Evolutionary conservation across 2,113 vertebrate species (phyloP), one percentile per base, ranked within the genome.

Genomic region (Potamarius usumacintae): DNA sequence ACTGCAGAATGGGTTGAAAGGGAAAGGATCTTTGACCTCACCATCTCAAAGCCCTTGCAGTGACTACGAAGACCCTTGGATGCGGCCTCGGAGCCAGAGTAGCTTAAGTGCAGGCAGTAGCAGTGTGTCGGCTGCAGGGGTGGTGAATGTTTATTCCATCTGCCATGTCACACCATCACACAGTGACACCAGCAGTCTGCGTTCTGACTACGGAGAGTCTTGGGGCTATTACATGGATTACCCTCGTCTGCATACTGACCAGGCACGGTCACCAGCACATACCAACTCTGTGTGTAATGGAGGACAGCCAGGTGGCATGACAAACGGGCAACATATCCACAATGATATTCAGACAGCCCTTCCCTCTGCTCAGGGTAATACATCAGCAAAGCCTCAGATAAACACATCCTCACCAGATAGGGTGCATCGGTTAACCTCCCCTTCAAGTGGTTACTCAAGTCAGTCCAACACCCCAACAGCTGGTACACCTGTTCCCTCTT

Each of bases 391-490:
- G 94, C 94, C 96, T 89, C 97, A 96, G 93, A 93, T 90, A 4
- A 90, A 92, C 79, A 69, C 94, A 48, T 88, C 94, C 1, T 99
- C 98, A 0, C 98, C 98, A 0, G 98, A 99, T 91, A 96, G 99
- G 92, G 93, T 96, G 11, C 97, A 97, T 89, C 94, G 97, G 87
- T 95, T 99, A 86, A 99, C 98, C 10, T 99, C 98, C 0, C 98
- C 98, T 0, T 99, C 98, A 0, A 99, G 98, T 52, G 98, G 98
- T 50, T 99, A 99, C 93, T 98, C 98, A 87, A 99, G 98, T 93
- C 98, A 99, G 92, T 99, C 98, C 27, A 98, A 99, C 89, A 99
- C 98, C 0, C 98, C 98, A 82, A 99, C 98, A 1, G 96, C 97
- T 0, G 96, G 99, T 89, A 99, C 97, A 58, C 98, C 98, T 0